Evolutionary conservation across 2,113 vertebrate genomes (phyloP).

Genomic region (Indri indri): DNA sequence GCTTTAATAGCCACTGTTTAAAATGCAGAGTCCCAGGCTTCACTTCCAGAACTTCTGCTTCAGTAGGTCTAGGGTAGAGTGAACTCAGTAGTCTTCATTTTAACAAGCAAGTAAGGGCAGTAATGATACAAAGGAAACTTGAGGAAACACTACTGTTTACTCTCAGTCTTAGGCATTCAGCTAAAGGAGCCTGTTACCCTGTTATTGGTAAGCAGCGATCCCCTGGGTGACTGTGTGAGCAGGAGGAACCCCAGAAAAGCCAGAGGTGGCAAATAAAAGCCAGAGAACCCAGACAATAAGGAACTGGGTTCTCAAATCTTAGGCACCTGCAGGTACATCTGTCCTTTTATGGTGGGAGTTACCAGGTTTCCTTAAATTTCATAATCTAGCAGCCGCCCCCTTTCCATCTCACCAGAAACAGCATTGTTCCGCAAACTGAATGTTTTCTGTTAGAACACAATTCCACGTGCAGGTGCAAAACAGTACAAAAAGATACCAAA

Average conservation of each 20-base stretch:
- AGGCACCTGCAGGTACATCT: neutral
- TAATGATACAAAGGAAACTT: neutral
- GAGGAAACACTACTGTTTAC: neutral
- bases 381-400: neutral
- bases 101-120: neutral
- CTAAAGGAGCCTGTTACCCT: neutral
- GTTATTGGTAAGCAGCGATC: neutral
- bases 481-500: neutral
- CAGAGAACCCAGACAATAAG: neutral
- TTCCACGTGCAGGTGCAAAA: neutral
- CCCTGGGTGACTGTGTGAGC: neutral
- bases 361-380: neutral
- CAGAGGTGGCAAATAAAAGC: neutral
- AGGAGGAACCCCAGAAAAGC: neutral
- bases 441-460: neutral
- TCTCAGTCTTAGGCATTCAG: neutral
- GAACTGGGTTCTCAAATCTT: neutral
- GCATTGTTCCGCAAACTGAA: neutral
- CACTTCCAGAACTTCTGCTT: slow-evolving; percentile 22
- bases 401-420: neutral
- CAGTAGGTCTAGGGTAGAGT: neutral
- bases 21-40: neutral
- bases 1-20: neutral
- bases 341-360: neutral
- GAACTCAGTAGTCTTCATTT: neutral